Conservation (phyloP, 2,888 invertebrate species). For the Limnephilus auricula region DNA sequence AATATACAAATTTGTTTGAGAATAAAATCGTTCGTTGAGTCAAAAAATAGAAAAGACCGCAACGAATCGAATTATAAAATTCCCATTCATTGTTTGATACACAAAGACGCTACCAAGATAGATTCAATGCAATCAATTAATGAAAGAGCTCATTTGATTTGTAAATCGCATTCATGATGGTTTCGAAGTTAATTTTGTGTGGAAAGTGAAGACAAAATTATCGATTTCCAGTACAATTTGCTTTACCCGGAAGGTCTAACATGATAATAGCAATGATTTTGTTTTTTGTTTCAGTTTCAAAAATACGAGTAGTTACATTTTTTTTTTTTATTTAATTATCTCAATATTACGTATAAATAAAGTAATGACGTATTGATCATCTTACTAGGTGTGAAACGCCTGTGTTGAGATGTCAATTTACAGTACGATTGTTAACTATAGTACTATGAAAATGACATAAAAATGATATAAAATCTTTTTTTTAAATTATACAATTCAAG, state of each 20-base stretch:
- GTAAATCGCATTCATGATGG: neutral
- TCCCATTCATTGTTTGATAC: neutral
- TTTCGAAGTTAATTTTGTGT: neutral
- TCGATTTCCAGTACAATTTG: neutral
- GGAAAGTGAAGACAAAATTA: neutral
- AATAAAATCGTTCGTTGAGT: neutral
- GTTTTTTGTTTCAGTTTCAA: neutral
- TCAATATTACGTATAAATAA: too few species aligned
- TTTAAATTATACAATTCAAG: too few species aligned
- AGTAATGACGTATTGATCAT: too few species aligned
- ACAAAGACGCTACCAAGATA: neutral
- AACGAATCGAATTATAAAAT: neutral
- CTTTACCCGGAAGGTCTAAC: neutral
- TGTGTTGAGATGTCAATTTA: too few species aligned
- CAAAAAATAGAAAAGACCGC: neutral
- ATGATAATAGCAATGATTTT: neutral
- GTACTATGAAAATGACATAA: too few species aligned
- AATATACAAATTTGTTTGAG: too few species aligned
- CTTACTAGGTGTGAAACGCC: too few species aligned
- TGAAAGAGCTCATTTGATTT: neutral
- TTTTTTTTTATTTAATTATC: too few species aligned
- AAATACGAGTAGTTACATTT: neutral
- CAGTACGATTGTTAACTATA: too few species aligned
- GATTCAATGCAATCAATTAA: neutral
- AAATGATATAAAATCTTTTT: too few species aligned